Conservation (phyloP, 1,140 invertebrate genomes). For the Lasioglossum baleicum region DNA sequence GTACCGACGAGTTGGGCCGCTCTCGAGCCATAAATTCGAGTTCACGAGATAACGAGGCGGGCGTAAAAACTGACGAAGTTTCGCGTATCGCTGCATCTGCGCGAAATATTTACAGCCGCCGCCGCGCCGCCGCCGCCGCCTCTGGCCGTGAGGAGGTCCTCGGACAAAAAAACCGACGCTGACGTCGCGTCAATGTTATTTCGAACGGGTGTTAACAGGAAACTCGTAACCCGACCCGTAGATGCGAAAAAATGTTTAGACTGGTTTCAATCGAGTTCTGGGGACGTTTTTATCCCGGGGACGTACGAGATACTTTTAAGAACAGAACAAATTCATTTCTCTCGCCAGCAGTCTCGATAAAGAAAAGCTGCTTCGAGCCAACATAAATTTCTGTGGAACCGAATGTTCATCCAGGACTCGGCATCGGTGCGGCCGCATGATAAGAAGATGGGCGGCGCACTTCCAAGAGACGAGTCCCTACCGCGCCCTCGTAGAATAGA, state of each 20-base stretch:
- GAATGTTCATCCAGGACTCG: too few relatives aligned
- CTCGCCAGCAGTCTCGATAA: too few relatives aligned
- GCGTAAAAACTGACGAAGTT: neutral
- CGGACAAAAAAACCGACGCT: neutral
- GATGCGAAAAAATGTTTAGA: neutral
- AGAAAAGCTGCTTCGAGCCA: too few relatives aligned
- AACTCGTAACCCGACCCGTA: neutral
- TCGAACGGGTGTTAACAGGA: neutral
- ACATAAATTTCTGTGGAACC: too few relatives aligned
- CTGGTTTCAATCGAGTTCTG: neutral
- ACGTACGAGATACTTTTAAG: too few relatives aligned
- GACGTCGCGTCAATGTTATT: neutral
- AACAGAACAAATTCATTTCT: too few relatives aligned
- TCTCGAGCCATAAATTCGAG: slow-evolving; percentile 1
- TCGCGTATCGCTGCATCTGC: neutral
- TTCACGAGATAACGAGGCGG: slow-evolving; percentile 17
- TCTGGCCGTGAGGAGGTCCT: neutral
- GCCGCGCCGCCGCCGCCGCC: neutral
- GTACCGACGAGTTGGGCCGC: neutral
- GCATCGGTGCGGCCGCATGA: too few relatives aligned
- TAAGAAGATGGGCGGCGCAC: too few relatives aligned
- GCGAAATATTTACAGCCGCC: slow-evolving; percentile 4
- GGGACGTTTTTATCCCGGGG: too few relatives aligned
- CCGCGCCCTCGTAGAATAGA: too few relatives aligned
- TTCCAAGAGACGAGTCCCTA: too few relatives aligned